phyloP scores from a whole-genome alignment of 1,140 invertebrate genomes.

The Aculops lycopersici region DNA sequence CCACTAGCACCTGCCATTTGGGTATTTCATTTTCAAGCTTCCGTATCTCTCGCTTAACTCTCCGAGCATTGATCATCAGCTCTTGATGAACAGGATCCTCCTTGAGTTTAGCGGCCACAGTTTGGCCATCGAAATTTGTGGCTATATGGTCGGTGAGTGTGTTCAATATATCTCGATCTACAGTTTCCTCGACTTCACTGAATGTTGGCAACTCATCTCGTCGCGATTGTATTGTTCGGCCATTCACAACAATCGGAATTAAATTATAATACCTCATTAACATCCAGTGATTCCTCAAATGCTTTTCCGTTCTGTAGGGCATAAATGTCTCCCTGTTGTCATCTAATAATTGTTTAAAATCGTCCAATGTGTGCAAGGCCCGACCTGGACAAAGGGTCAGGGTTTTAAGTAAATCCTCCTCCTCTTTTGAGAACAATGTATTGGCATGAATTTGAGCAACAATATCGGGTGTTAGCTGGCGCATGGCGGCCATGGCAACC shows the following conservation, averaged over 20 bases:
- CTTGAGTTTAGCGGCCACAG: background rate
- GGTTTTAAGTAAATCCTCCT: slow-evolving; percentile 51
- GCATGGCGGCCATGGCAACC: slow-evolving; percentile 59
- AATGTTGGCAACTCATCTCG: slow-evolving; percentile 41
- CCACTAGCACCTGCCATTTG: slow-evolving; percentile 72
- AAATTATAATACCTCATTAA: slow-evolving; percentile 71
- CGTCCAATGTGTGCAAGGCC: slow-evolving; percentile 31
- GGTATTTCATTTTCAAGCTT: slow-evolving; percentile 54
- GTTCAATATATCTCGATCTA: slow-evolving; percentile 17
- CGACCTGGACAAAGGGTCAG: slow-evolving; percentile 26
- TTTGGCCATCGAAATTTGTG: background rate
- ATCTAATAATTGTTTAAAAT: slow-evolving; percentile 54
- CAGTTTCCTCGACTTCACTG: slow-evolving; percentile 61
- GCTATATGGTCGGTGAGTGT: background rate
- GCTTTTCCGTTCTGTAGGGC: slow-evolving; percentile 46
- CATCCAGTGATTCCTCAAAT: slow-evolving; percentile 57
- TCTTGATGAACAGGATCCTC: slow-evolving; percentile 12
- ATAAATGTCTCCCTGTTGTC: slow-evolving; percentile 54
- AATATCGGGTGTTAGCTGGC: slow-evolving; percentile 63
- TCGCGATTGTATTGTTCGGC: slow-evolving; percentile 18
- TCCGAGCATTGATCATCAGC: slow-evolving; percentile 18
- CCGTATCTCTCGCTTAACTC: slow-evolving; percentile 45
- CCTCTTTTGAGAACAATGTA: slow-evolving; percentile 53
- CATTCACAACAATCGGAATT: slow-evolving; percentile 9
- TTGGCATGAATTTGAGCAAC: slow-evolving; percentile 50